Evolutionary conservation across 2,113 vertebrate species (phyloP).

Genomic region (Phalacrocorax pelagicus): DNA sequence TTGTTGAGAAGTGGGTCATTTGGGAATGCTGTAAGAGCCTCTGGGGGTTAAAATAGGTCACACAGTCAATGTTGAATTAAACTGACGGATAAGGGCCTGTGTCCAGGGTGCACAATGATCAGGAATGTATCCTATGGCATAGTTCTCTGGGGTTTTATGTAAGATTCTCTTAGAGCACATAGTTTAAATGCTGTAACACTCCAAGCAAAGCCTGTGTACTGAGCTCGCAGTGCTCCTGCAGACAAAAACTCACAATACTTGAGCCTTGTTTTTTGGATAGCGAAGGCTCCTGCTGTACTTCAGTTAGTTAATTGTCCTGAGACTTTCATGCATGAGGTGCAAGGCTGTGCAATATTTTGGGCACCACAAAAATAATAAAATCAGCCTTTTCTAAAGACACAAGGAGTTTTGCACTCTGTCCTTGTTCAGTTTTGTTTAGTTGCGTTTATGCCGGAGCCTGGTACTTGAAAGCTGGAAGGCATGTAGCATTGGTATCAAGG

Average conservation of each 20-base stretch:
- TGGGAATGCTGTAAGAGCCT: neutral
- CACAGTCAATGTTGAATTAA: neutral
- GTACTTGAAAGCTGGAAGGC: neutral
- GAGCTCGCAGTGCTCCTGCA: neutral
- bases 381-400: neutral
- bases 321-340: neutral
- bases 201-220: neutral
- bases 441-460: neutral
- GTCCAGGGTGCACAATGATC: neutral
- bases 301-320: neutral
- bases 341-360: neutral
- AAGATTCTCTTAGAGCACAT: neutral
- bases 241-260: neutral
- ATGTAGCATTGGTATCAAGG: neutral
- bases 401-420: neutral
- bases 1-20: neutral
- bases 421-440: neutral
- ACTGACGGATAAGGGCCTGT: neutral
- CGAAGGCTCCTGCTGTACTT: neutral
- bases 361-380: neutral
- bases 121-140: neutral
- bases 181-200: neutral
- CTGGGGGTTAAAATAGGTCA: neutral
- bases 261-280: neutral
- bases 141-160: neutral